Base-by-base conservation (phyloP, 2,797 vertebrate species). In the Eulemur rubriventer region DNA sequence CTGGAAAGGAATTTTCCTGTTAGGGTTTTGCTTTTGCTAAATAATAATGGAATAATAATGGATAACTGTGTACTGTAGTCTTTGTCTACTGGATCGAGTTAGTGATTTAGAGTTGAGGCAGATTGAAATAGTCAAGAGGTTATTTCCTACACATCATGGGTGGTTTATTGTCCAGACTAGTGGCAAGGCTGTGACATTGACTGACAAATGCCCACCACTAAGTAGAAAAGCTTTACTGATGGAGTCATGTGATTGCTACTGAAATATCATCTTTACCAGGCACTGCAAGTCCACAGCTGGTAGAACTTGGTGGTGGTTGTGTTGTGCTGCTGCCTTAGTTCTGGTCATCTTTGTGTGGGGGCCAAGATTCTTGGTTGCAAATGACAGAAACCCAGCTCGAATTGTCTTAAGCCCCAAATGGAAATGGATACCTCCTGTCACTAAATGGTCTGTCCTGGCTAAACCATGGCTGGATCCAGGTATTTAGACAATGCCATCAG, bases 21-120 rank as follows among this genome's bases (percentile, higher is more conserved):
- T 50, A 89, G n/a, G 48, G 43, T 70, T 88, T 96, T 84, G 78
- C 38, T 96, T 92, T 82, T 73, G 61, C 33, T 81, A 57, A 90
- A 30, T n/a, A 24, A 24, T 55, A 55, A 55, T 55, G 52, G 52
- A 55, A 55, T 55, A 55, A 55, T 55, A 83, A 28, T 52, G 30
- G 78, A 48, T 91, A 93, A 57, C 76, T 69, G 11, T 33, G 11
- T 72, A 9, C 80, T 85, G 8, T 80, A 41, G 22, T 85, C 63
- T 46, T 46, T 97, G 82, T 84, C 30, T 89, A 6, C 52, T 33
- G 55, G 61, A 28, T 63, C 16, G 48, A 59, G 61, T 90, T 59
- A 17, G 24, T 70, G 81, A 43, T 89, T 92, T 85, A 35, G 43
- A 46, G 41, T 67, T 57, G 59, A 52, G 33, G 70, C 22, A 59